Percentiles rank a stretch among this genome's conserved stretches.
These are phyloP conservation scores for Scrobipalpa costella DNA, from an alignment of 2,888 invertebrate genomes.

Conservation along the genomic window DNA sequence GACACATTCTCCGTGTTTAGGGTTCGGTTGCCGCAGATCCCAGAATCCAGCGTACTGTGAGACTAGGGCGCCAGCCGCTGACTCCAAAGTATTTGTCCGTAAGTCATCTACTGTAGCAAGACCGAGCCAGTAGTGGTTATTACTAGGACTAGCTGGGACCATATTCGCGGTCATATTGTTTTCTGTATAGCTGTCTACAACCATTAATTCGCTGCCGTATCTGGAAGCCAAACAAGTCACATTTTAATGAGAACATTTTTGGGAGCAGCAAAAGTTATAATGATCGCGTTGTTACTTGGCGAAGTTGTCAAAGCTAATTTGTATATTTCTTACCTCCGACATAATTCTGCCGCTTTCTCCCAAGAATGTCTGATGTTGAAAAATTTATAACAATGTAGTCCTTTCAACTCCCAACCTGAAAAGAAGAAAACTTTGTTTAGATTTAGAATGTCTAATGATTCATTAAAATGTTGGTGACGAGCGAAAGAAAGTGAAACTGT, in stretches of 20 bases:
- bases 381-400: constrained; percentile 96
- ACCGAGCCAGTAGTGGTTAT: constrained; percentile 94
- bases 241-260: constrained; percentile 16
- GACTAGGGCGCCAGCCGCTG: constrained; percentile 93
- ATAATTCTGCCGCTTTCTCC: constrained; percentile 97
- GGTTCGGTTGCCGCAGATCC: constrained; percentile 94
- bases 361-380: constrained; percentile 97
- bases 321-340: constrained; percentile 88
- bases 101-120: constrained; percentile 94
- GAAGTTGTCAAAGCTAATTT: constrained; percentile 19
- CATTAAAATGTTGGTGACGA: constrained; percentile 21
- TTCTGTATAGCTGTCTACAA: constrained; percentile 94
- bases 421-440: constrained; percentile 43
- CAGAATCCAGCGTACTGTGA: constrained; percentile 97
- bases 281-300: constrained; percentile 24
- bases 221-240: constrained; percentile 74
- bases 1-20: constrained; percentile 94
- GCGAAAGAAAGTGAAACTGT: constrained; percentile 10
- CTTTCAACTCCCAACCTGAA: constrained; percentile 96
- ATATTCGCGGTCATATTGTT: constrained; percentile 94
- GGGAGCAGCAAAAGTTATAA: constrained; percentile 9
- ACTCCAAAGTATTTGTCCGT: constrained; percentile 96
- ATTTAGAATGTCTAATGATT: constrained; percentile 20
- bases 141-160: constrained; percentile 85
- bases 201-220: constrained; percentile 96